A percentile compares a stretch with the other conserved stretches of the same genome.
Conservation (phyloP, 2,797 vertebrate species). For the Morus bassanus region DNA sequence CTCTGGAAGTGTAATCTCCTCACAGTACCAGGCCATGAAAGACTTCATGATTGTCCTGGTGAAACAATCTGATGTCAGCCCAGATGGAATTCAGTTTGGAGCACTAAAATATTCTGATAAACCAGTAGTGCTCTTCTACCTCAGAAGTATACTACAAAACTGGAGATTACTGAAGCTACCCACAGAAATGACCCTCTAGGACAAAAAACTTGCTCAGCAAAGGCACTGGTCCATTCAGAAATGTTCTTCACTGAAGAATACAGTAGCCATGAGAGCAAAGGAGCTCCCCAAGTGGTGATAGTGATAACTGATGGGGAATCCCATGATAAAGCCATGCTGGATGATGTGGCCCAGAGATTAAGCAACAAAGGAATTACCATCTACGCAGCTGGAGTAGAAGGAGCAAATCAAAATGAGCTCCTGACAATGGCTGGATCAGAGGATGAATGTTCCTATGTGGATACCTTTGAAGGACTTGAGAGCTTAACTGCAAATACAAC, state of each 20-base stretch:
- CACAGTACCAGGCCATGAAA: slow-evolving; percentile 65
- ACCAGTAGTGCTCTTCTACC: slow-evolving; percentile 48
- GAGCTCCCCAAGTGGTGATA: slow-evolving; percentile 72
- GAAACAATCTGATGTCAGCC: slow-evolving; percentile 65
- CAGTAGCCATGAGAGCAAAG: slow-evolving; percentile 49
- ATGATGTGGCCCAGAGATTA: slow-evolving; percentile 35
- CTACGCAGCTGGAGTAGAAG: slow-evolving; percentile 65
- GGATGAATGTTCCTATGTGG: slow-evolving; percentile 70
- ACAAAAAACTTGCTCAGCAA: slow-evolving; percentile 29
- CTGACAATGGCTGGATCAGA: slow-evolving; percentile 66
- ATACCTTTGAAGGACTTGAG: slow-evolving; percentile 67
- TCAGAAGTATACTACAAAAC: slow-evolving; percentile 39
- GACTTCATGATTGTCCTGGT: slow-evolving; percentile 68
- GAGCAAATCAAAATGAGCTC: slow-evolving; percentile 53
- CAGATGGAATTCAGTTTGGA: slow-evolving; percentile 67
- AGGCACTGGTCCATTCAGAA: slow-evolving; percentile 56
- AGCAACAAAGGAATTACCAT: slow-evolving; percentile 62
- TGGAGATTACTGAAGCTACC: slow-evolving; percentile 36
- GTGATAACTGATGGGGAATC: slow-evolving; percentile 72
- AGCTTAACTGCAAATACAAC: slow-evolving; percentile 56
- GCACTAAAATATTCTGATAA: slow-evolving; percentile 65
- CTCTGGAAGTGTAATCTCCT: neutral
- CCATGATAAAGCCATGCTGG: slow-evolving; percentile 36
- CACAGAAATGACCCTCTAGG: neutral
- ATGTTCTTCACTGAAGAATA: slow-evolving; percentile 48